These are phyloP conservation scores for Pandemis cinnamomeana DNA, from an alignment of 2,888 invertebrate genomes.

Conservation along the genomic window DNA sequence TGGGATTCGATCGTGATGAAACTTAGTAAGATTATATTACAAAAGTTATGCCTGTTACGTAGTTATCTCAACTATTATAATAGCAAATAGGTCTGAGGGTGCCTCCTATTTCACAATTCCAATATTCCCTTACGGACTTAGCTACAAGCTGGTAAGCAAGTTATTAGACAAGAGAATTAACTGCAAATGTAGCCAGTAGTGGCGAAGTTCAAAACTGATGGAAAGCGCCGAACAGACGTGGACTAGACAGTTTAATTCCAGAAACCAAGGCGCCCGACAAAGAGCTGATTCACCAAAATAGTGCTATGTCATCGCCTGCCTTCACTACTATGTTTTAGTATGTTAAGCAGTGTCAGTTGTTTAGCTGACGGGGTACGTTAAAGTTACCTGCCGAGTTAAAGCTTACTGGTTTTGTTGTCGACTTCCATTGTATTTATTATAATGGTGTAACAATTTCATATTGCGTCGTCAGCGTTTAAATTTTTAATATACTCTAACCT, in stretches of 20 bases:
- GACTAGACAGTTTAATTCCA: slow-evolving; percentile 41
- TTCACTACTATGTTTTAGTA: neutral
- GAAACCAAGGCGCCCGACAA: slow-evolving; percentile 37
- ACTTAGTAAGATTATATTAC: neutral
- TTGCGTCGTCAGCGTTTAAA: neutral
- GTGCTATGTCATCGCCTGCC: slow-evolving; percentile 22
- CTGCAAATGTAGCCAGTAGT: slow-evolving; percentile 26
- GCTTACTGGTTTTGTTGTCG: neutral
- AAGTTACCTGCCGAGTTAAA: neutral
- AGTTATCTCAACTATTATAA: neutral
- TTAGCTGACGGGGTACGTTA: neutral
- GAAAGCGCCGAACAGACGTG: slow-evolving; percentile 33
- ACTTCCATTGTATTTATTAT: neutral
- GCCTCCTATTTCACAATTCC: slow-evolving; percentile 7
- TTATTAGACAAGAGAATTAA: slow-evolving; percentile 32
- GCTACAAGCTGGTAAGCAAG: slow-evolving; percentile 13
- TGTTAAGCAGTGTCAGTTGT: neutral
- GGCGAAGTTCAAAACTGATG: slow-evolving; percentile 37
- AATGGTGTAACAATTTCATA: neutral
- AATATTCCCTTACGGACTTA: slow-evolving; percentile 23
- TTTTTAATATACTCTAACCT: slow-evolving; percentile 20
- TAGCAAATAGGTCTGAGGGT: slow-evolving; percentile 3
- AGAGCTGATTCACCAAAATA: slow-evolving; percentile 35
- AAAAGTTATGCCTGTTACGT: neutral
- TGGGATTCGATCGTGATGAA: neutral